Conservation (phyloP, 2,797 vertebrate genomes). For the Schizopygopsis pylzovi region DNA sequence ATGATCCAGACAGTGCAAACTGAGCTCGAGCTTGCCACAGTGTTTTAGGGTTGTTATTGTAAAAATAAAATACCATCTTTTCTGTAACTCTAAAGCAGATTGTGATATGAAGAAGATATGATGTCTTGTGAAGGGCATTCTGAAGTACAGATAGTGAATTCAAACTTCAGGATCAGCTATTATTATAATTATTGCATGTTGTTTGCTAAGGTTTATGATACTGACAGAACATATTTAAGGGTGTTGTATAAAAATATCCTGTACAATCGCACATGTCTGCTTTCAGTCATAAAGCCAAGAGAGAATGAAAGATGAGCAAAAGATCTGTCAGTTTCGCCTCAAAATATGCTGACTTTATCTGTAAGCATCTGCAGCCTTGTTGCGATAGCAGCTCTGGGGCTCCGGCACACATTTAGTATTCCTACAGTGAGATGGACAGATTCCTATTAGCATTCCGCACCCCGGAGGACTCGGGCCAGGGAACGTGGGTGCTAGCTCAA, state of each 20-base stretch:
- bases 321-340: slow-evolving; percentile 9
- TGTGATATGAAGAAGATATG: background rate
- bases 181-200: background rate
- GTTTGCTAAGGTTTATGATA: background rate
- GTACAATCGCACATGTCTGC: background rate
- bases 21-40: background rate
- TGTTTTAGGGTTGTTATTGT: background rate
- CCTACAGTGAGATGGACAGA: slow-evolving; percentile 32
- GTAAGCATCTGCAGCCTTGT: slow-evolving; percentile 20
- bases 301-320: background rate
- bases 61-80: background rate
- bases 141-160: background rate
- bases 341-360: slow-evolving; percentile 22
- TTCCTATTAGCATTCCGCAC: slow-evolving; percentile 54
- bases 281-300: background rate
- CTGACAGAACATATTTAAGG: background rate
- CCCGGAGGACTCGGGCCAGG: slow-evolving; percentile 1
- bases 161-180: background rate
- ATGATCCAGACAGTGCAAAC: background rate
- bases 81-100: background rate
- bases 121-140: background rate
- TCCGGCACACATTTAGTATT: slow-evolving; percentile 40
- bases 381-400: background rate
- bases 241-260: background rate
- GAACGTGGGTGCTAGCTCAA: background rate